phyloP scores from a whole-genome alignment of 2,113 vertebrate genomes.

The Phyllostomus discolor region DNA sequence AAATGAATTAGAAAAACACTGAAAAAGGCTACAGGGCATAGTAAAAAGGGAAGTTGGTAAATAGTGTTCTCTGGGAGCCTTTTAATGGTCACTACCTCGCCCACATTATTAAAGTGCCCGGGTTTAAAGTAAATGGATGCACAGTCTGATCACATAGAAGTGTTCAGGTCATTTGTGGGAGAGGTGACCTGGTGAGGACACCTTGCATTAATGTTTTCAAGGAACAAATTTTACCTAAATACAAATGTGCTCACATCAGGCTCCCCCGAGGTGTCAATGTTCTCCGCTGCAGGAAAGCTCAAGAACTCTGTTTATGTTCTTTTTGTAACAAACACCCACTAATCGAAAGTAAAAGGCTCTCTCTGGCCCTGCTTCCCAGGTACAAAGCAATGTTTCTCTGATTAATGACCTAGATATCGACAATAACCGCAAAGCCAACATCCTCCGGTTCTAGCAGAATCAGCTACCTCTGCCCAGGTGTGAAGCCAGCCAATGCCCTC shows the following conservation, averaged over 20 bases:
- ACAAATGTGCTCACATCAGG: slow-evolving; percentile 41
- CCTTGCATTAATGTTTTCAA: slow-evolving; percentile 36
- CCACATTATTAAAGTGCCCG: slow-evolving; percentile 36
- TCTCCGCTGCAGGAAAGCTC: background rate
- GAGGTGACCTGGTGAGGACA: background rate
- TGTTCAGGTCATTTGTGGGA: background rate
- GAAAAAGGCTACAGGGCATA: background rate
- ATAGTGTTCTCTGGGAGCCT: background rate
- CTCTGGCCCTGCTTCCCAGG: slow-evolving; percentile 31
- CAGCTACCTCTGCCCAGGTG: slow-evolving; percentile 64
- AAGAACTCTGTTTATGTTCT: slow-evolving; percentile 41
- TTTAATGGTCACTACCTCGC: background rate
- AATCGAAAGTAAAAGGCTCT: slow-evolving; percentile 47
- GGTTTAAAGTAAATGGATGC: slow-evolving; percentile 41
- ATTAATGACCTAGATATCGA: slow-evolving; percentile 59
- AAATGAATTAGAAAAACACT: background rate
- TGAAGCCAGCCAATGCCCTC: background rate
- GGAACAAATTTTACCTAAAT: slow-evolving; percentile 48
- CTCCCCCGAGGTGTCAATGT: background rate
- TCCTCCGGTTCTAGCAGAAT: slow-evolving; percentile 10
- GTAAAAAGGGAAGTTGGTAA: background rate
- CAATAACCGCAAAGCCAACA: slow-evolving; percentile 29
- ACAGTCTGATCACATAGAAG: background rate
- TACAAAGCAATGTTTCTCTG: slow-evolving; percentile 46
- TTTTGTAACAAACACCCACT: background rate